Percentiles rank a stretch among this genome's conserved stretches.
These are phyloP conservation scores for Bombus balteatus DNA, from an alignment of 1,140 invertebrate genomes.

Conservation along the genomic window DNA sequence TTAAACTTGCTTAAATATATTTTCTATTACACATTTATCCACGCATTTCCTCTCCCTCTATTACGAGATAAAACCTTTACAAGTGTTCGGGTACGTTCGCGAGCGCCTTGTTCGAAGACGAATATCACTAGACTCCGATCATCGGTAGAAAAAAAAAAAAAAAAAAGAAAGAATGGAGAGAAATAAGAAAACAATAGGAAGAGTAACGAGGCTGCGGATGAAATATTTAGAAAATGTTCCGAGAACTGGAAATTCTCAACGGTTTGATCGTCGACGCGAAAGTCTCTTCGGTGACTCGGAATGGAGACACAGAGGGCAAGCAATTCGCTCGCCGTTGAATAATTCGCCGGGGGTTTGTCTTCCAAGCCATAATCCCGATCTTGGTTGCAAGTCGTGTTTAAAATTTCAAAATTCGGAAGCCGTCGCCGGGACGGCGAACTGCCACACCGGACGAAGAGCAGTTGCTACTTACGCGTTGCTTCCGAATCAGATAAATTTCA, in stretches of 20 bases:
- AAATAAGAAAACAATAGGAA: too few species aligned
- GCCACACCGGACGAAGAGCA: background rate
- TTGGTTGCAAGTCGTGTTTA: background rate
- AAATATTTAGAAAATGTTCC: background rate
- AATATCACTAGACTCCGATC: too few species aligned
- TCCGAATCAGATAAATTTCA: conserved; percentile 6
- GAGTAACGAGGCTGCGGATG: too few species aligned
- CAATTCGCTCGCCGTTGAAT: conserved; percentile 3
- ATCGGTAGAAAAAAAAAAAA: too few species aligned
- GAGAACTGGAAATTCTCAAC: background rate
- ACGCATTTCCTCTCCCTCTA: too few species aligned
- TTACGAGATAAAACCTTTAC: too few species aligned
- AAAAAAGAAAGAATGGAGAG: too few species aligned
- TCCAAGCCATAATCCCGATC: background rate
- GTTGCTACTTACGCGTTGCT: background rate
- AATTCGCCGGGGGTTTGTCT: background rate
- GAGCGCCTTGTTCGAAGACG: too few species aligned
- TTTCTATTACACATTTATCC: too few species aligned
- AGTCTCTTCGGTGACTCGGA: background rate
- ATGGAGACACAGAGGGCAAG: background rate
- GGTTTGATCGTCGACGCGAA: background rate
- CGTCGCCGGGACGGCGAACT: background rate
- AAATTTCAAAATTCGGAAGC: conserved; percentile 25
- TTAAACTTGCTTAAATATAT: too few species aligned
- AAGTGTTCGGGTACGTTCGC: too few species aligned